Base-by-base conservation (phyloP, 2,113 vertebrate genomes). In the Centropristis striata region DNA sequence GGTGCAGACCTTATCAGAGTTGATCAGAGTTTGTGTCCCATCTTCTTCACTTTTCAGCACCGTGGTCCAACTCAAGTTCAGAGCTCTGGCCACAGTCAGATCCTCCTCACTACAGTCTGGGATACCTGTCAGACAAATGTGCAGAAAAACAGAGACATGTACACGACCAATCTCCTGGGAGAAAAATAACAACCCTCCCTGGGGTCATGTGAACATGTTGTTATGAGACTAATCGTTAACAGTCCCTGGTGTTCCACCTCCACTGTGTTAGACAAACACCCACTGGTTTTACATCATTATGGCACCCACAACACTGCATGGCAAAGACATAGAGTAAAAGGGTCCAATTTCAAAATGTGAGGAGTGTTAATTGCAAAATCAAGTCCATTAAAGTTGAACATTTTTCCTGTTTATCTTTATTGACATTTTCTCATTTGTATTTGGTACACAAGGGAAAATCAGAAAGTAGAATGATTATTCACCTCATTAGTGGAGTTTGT, bases 1-100 rank as follows among this genome's bases (percentile, higher is more conserved):
- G n/a, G 21, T 18, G 3, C 71, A 91, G 21, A 99, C 98, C 97
- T 98, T 94, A 2, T 90, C 94, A 63, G 97, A 99, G 91, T 94
- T 89, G 5, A 95, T 91, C 4, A 99, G 69, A 36, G 85, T 96
- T 87, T 97, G 95, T 2, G 95, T 93, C 49, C 95, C 97, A 41
- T 97, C 92, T 15, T 94, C 86, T 13, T 84, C 57, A 0, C 25
- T 93, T 88, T 96, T 92, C 71, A 96, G 93, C 15, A 99, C 97
- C 9, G 93, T 83, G 23, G 71, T 84, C 92, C 96, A 98, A 36
- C 78, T 49, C 70, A 99, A 88, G 46, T 95, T 94, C 71, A 99
- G 84, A 53, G 87, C 90, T 63, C 59, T 91, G 51, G 97, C 97
- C 53, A 97, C 78, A 46, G 80, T 55, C 28, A 92, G 81, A 76